Percentiles rank a stretch among this genome's conserved stretches.
Evolutionary conservation across 2,113 vertebrate genomes (phyloP).

Genomic region (Pundamilia nyererei): DNA sequence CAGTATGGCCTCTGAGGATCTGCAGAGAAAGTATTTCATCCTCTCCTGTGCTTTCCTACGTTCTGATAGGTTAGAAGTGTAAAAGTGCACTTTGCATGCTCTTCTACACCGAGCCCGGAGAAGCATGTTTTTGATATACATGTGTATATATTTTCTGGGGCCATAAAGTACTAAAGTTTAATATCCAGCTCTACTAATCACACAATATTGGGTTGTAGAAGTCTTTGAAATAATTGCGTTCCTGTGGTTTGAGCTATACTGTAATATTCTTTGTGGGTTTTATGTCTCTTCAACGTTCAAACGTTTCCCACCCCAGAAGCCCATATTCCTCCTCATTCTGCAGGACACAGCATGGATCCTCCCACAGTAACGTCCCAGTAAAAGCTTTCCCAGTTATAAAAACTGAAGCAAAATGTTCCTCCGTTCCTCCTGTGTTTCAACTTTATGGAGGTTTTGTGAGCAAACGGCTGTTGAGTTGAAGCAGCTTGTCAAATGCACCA

Average conservation of each 20-base stretch:
- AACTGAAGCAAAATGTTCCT: neutral
- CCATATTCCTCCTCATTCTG: neutral
- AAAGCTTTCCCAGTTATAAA: neutral
- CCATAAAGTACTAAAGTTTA: neutral
- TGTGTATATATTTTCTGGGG: neutral
- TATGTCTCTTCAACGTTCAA: neutral
- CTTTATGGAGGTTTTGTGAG: neutral
- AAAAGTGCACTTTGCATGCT: neutral
- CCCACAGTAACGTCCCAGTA: neutral
- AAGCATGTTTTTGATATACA: neutral
- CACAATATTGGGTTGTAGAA: neutral
- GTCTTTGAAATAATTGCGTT: neutral
- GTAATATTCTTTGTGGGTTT: neutral
- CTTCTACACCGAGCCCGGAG: neutral
- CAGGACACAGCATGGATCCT: neutral
- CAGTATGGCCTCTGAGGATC: neutral
- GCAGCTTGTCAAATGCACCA: slow-evolving; percentile 36
- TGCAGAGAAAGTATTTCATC: neutral
- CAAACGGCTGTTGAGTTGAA: neutral
- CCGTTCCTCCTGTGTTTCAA: neutral
- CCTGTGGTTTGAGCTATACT: neutral
- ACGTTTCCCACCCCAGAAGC: neutral
- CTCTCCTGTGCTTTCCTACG: neutral
- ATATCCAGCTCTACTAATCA: neutral
- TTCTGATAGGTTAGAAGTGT: neutral